Base-by-base conservation (phyloP, 2,113 vertebrate genomes). In the Oreocharis arfaki region DNA sequence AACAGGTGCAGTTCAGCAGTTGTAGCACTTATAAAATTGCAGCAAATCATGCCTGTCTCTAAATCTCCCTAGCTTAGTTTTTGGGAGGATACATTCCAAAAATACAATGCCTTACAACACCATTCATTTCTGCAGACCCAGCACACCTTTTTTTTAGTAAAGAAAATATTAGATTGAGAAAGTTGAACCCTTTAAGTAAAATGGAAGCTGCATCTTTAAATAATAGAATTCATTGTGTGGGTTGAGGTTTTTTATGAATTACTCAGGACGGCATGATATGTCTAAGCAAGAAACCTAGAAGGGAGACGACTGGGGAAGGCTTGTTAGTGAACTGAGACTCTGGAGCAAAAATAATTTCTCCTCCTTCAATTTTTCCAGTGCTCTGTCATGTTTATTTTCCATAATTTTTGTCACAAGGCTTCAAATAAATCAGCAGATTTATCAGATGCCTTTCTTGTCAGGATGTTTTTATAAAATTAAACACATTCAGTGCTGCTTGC, bases 361-460 rank as follows among this genome's bases (percentile, higher is more conserved):
- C 13, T 94, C 39, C 55, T 90, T 92, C 53, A 57, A 50, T 94
- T 93, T 84, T 55, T 47, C 78, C 41, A 8, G 41, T 71, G 27
- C 14, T 65, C 84, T 96, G 68, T 18, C 53, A 79, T 47, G 41
- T 76, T 94, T 83, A 83, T 67, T 37, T 95, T 92, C 76, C 3
- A 2, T 94, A 88, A 90, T 91, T 97, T 97, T 94, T 96, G 85
- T 97, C 80, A 93, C 46, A 84, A 41, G 78, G 6, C 49, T 96
- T 91, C 90, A 95, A 84, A 95, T 95, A 96, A 97, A 97, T 96
- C 96, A 95, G 79, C 41, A 93, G 76, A 94, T 59, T 59, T 59
- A 26, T 37, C 57, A 59, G 57, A 59, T 37, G 65, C 41, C 65
- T 97, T 80, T 90, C 79, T 91, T 95, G 77, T 86, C 92, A 95